phyloP scores from a whole-genome alignment of 2,888 invertebrate species.

The Diadromus collaris region DNA sequence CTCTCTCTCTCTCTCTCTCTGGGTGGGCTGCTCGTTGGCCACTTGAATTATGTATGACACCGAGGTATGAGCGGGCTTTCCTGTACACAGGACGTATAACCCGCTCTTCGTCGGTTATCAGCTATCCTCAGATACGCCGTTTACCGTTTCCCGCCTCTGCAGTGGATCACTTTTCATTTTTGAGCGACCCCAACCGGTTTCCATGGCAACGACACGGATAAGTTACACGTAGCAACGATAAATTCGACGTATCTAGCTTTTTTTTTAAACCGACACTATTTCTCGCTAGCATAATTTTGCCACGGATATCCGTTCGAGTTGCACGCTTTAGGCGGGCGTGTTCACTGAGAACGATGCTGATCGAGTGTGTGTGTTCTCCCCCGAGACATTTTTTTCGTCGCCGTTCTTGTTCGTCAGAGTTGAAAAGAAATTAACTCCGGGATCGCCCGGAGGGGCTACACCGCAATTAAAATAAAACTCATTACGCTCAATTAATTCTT shows the following conservation, averaged over 20 bases:
- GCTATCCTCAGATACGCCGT: slow-evolving; percentile 53
- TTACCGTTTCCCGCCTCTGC: slow-evolving; percentile 46
- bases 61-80: slow-evolving; percentile 21
- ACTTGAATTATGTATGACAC: slow-evolving; percentile 50
- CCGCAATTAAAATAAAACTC: slow-evolving; percentile 50
- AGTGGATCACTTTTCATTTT: slow-evolving; percentile 46
- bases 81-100: slow-evolving; percentile 34
- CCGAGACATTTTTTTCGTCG: not conserved
- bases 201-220: slow-evolving; percentile 33
- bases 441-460: slow-evolving; percentile 28
- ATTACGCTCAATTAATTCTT: slow-evolving; percentile 43
- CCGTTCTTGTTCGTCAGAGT: not conserved
- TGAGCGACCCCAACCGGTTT: not conserved
- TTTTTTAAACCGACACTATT: slow-evolving; percentile 10
- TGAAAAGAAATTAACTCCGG: slow-evolving; percentile 7
- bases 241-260: slow-evolving; percentile 41
- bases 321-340: not conserved
- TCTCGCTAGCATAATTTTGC: not conserved
- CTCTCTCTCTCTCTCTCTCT: no score
- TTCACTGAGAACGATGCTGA: not conserved
- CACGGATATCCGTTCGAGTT: not conserved
- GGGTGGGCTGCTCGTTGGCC: slow-evolving; percentile 16
- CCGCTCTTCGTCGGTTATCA: slow-evolving; percentile 50
- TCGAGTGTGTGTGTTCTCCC: slow-evolving; percentile 8
- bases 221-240: slow-evolving; percentile 47